Conservation (phyloP, 2,113 vertebrate genomes). For the Budorcas taxicolor region DNA sequence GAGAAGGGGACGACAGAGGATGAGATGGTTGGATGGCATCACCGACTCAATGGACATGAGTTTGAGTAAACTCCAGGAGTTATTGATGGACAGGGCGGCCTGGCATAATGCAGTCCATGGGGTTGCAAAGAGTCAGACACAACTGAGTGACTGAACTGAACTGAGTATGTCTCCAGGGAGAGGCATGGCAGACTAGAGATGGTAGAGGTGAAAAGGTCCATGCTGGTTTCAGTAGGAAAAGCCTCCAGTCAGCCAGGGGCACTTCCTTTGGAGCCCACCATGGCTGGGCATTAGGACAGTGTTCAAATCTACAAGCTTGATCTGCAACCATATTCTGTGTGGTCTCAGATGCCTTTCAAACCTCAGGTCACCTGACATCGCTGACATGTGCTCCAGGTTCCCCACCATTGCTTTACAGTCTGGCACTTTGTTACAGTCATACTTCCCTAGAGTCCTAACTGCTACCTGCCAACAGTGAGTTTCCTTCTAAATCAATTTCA, state of each 20-base stretch:
- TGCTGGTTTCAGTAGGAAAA: not conserved
- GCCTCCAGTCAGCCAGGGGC: fast-evolving
- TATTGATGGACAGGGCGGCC: not conserved
- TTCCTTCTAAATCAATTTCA: not conserved
- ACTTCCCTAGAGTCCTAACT: not conserved
- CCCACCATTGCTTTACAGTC: too few relatives aligned
- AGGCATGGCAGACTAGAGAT: not conserved
- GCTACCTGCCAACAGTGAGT: not conserved
- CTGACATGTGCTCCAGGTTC: not conserved
- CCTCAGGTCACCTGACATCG: not conserved
- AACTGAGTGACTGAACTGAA: not conserved
- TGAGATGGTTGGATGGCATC: not conserved
- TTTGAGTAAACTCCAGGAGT: not conserved
- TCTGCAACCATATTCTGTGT: not conserved
- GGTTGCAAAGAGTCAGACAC: not conserved
- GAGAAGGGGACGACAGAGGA: not conserved
- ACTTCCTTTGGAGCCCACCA: not conserved
- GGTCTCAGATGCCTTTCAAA: not conserved
- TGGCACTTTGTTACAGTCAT: not conserved
- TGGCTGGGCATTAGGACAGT: not conserved
- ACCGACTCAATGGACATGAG: not conserved
- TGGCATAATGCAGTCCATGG: not conserved
- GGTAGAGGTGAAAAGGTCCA: not conserved
- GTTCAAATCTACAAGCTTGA: not conserved
- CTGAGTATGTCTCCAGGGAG: not conserved